A percentile compares a stretch with the other conserved stretches of the same genome.
Conservation (phyloP, 2,888 invertebrate species). For the Stenurella melanura region DNA sequence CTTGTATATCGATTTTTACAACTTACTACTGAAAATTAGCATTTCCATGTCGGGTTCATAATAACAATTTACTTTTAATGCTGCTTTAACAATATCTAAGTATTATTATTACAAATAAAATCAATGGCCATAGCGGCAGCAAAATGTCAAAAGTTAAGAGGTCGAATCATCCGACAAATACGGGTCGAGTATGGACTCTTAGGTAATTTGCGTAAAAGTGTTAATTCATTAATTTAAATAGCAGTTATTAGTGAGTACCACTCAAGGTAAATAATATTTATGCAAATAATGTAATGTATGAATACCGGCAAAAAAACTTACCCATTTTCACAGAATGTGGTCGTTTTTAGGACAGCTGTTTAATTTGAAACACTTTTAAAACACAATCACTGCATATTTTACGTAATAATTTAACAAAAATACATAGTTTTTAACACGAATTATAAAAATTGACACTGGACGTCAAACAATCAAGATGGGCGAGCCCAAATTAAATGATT, state of each 20-base stretch:
- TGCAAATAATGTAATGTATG: conserved; percentile 21
- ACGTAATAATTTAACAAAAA: conserved; percentile 58
- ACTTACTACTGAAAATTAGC: not conserved
- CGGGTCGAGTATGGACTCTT: not conserved
- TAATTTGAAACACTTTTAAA: conserved; percentile 44
- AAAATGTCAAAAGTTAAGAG: conserved; percentile 30
- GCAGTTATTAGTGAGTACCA: conserved; percentile 13
- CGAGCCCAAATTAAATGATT: conserved; percentile 65
- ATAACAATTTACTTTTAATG: not conserved
- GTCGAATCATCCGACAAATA: conserved; percentile 4
- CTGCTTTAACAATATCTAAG: not conserved
- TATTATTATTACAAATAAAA: conserved; percentile 14
- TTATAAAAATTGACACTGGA: conserved; percentile 59
- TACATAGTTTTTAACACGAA: conserved; percentile 56
- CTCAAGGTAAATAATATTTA: conserved; percentile 42
- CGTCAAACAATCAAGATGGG: conserved; percentile 65
- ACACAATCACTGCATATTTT: conserved; percentile 57
- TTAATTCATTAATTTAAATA: conserved; percentile 16
- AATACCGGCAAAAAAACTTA: conserved; percentile 63
- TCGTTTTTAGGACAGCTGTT: conserved; percentile 41
- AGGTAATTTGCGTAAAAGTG: not conserved
- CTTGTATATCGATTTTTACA: not conserved
- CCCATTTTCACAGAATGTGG: conserved; percentile 64
- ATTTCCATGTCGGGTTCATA: not conserved
- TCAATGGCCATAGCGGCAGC: conserved; percentile 20